These are phyloP conservation scores for Drosophila dunni DNA, from an alignment of 1,140 invertebrate genomes.

Conservation along the genomic window DNA sequence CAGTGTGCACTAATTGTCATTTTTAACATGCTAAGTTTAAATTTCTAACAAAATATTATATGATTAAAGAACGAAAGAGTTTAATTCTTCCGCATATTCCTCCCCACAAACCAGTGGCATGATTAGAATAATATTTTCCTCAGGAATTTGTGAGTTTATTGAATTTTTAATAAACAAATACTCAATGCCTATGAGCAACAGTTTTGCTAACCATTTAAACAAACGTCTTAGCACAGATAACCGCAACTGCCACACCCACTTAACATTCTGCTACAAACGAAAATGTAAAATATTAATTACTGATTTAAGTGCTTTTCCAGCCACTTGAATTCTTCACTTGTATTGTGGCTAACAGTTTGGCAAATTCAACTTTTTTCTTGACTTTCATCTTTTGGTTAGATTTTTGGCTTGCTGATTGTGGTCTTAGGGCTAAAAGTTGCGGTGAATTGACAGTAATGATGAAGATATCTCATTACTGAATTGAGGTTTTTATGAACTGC, in stretches of 20 bases:
- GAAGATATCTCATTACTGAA: not conserved
- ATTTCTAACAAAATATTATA: no score
- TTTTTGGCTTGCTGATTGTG: not conserved
- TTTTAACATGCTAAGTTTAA: no score
- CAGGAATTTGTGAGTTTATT: no score
- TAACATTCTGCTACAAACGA: not conserved
- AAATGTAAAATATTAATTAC: constrained; percentile 18
- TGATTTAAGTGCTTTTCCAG: not conserved
- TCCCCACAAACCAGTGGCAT: no score
- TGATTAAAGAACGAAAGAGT: no score
- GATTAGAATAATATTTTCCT: no score
- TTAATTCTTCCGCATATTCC: no score
- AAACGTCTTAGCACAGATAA: not conserved
- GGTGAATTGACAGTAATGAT: constrained; percentile 9
- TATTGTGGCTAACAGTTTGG: constrained; percentile 19
- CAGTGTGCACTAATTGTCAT: no score
- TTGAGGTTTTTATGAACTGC: constrained; percentile 28
- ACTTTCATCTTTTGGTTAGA: not conserved
- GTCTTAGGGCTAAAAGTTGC: constrained; percentile 5
- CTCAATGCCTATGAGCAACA: not conserved
- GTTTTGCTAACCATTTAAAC: not conserved
- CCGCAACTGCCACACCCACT: not conserved
- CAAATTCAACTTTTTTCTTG: constrained; percentile 39
- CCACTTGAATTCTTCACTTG: constrained; percentile 18
- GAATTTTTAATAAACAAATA: no score